These are phyloP conservation scores for Arrhopalites spinosus DNA, from an alignment of 2,888 invertebrate species.

Conservation along the genomic window DNA sequence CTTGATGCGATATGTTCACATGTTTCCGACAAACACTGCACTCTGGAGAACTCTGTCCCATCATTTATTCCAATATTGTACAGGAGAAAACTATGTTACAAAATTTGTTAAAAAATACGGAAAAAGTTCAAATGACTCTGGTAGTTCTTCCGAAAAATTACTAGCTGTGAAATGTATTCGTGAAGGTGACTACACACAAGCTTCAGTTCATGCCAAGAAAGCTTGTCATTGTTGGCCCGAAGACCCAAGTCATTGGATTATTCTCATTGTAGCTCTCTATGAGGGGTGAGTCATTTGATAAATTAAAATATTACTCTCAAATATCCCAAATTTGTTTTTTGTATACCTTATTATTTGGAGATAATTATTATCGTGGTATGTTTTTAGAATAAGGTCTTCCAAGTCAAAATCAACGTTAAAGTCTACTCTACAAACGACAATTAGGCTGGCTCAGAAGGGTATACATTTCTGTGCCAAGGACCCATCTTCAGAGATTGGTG, in stretches of 20 bases:
- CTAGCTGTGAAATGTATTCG: not conserved
- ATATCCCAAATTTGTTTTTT: not conserved
- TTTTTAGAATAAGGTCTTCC: not conserved
- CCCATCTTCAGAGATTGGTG: not conserved
- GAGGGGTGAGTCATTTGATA: not conserved
- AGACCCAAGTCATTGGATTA: slow-evolving; percentile 18
- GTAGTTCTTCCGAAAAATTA: not conserved
- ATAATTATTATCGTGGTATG: not conserved
- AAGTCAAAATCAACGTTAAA: not conserved
- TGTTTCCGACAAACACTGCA: slow-evolving; percentile 45
- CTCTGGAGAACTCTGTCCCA: slow-evolving; percentile 41
- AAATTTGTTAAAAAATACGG: slow-evolving; percentile 7
- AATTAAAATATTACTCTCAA: not conserved
- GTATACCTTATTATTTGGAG: not conserved
- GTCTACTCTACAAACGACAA: not conserved
- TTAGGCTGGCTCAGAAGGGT: slow-evolving; percentile 9
- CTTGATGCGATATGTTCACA: slow-evolving; percentile 34
- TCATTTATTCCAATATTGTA: slow-evolving; percentile 6
- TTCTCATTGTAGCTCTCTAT: slow-evolving; percentile 31
- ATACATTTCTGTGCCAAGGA: slow-evolving; percentile 12
- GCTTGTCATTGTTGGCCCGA: slow-evolving; percentile 40
- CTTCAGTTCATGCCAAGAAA: slow-evolving; percentile 40
- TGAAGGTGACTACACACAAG: not conserved
- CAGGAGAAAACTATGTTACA: not conserved
- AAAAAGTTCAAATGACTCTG: slow-evolving; percentile 3